Evolutionary conservation across 2,888 invertebrate genomes (phyloP), one percentile per base, ranked within the genome.

Genomic region (Stenolophus ochropezus): DNA sequence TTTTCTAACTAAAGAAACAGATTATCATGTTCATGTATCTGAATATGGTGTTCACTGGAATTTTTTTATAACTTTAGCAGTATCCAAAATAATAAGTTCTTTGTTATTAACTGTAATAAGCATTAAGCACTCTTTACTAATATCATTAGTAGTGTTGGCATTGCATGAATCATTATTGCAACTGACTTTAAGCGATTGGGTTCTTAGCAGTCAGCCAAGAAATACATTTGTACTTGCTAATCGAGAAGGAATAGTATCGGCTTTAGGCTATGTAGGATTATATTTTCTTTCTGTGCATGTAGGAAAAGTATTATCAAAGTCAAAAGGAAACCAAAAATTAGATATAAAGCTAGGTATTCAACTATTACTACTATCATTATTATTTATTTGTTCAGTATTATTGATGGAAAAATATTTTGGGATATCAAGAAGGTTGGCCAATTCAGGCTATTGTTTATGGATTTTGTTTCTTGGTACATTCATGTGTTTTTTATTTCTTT

Each of bases 1-100:
- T 84, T 75, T 94, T 14, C 87, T 94, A 0, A 92, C 90, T 1
- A 91, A 92, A 85, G 88, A 92, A 53, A 89, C 94, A 0, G 93
- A 95, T 84, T 99, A 99, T 88, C 95, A 96, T 81, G 95, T 96
- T 86, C 96, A 97, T 88, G 93, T 96, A 0, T 93, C 95, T 0
- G 99, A 99, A 88, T 99, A 99, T 91, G 99, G 99, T 0, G 92
- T 94, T 0, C 98, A 99, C 88, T 98, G 98, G 96, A 99, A 99
- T 89, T 99, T 99, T 88, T 99, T 99, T 89, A 94, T 98, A 84
- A 98, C 98, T 0, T 90, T 99, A 81, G 97, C 96, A 1, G 89
- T 94, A 51, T 94, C 97, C 16, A 97, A 96, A 89, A 87, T 96
- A 0, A 86, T 95, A 18, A 94, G 94, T 49, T 93, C 93, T 0